Base-by-base conservation (phyloP, 2,888 invertebrate genomes). In the Drosophila bunnanda region DNA sequence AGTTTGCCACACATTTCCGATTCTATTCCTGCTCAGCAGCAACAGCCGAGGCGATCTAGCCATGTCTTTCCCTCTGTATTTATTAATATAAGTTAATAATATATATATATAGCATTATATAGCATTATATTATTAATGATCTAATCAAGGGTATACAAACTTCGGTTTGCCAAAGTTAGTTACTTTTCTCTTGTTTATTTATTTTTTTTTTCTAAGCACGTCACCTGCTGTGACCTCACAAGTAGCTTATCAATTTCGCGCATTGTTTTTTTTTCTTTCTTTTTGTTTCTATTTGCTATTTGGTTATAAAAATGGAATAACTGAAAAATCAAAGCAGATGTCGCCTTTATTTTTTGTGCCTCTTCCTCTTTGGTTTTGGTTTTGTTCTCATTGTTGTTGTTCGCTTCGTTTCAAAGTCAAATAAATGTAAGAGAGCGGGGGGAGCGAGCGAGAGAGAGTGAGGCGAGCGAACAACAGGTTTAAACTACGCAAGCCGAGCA, bases 401-500 rank as follows among this genome's bases (percentile, higher is more conserved):
- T 28, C 12, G 39, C 34, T 50, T 50, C 10, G 41, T 32, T 54
- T 58, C 55, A 41, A 55, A 57, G 57, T 39, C 57, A 36, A 46
- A 46, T 52, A 52, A 52, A 52, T 52, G 20, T 32, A 34, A 52
- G 50, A 52, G 8, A n/a, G 28, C 17, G 5, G 28, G 8, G 48
- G 30, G 17, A n/a, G 25, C 10, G 30, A 30, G n/a, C 4, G 6
- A 43, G 22, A 13, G 25, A 25, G 25, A 25, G n/a, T 10, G 46
- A 54, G 55, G 55, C 41, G 48, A 71, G 54, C 50, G 58, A 58
- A 66, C 80, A 80, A 80, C 80, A 80, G 84, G 80, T 80, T 80
- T 80, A 59, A 80, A 76, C 81, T 80, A 81, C 81, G 84, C 76
- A 80, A 82, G 76, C 32, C 56, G 6, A 57, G 64, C 61, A 60